A percentile compares a stretch with the other conserved stretches of the same genome.
Conservation (phyloP, 2,113 vertebrate species). For the Phalacrocorax aristotelis region DNA sequence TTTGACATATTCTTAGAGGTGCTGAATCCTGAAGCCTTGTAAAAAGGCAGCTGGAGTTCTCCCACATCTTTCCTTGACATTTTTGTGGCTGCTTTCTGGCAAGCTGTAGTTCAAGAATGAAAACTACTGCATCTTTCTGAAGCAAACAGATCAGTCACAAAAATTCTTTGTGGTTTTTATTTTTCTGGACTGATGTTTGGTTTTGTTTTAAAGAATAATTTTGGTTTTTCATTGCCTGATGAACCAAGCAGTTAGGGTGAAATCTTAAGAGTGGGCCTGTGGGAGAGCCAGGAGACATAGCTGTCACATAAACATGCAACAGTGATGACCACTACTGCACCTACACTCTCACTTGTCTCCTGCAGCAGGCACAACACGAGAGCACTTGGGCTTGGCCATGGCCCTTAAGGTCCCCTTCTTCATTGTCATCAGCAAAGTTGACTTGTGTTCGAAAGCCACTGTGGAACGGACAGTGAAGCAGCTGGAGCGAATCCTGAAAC, state of each 20-base stretch:
- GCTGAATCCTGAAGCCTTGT: neutral
- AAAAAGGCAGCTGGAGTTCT: neutral
- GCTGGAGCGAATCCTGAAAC: slow-evolving; percentile 92
- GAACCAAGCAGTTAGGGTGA: neutral
- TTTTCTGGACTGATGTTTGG: neutral
- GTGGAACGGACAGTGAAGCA: slow-evolving; percentile 95
- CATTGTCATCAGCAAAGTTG: slow-evolving; percentile 96
- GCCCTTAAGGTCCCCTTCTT: slow-evolving; percentile 98
- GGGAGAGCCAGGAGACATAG: neutral
- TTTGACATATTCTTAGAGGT: neutral
- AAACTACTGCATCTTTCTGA: neutral
- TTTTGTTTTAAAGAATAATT: neutral
- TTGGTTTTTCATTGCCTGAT: neutral
- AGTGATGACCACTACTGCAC: neutral
- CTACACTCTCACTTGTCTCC: slow-evolving; percentile 25
- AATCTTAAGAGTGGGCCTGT: neutral
- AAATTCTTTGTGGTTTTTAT: neutral
- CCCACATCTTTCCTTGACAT: neutral
- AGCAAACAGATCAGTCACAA: neutral
- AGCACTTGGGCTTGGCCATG: slow-evolving; percentile 95
- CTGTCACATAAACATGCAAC: neutral
- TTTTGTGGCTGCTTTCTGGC: neutral
- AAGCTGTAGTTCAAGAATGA: neutral
- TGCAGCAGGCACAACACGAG: slow-evolving; percentile 91
- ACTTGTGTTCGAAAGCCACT: slow-evolving; percentile 88